phyloP scores from a whole-genome alignment of 1,140 invertebrate genomes.

The Calliopsis andreniformis region DNA sequence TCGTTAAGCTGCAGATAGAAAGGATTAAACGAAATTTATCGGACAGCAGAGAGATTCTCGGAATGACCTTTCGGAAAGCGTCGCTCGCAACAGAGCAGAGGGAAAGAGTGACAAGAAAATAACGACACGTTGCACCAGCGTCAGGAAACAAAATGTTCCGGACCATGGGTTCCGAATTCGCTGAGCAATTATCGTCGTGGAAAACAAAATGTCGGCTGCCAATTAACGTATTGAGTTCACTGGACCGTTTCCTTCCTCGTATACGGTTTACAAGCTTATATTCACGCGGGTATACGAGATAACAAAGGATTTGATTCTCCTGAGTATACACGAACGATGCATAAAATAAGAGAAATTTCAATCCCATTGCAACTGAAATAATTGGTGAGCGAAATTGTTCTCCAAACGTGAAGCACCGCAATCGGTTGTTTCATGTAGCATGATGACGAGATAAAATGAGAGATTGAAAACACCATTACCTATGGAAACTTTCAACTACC shows the following conservation, averaged over 20 bases:
- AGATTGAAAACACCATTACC: too few species aligned
- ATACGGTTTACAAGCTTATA: neutral
- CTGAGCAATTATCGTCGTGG: constrained; percentile 43
- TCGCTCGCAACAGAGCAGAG: neutral
- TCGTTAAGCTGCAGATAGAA: neutral
- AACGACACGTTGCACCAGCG: neutral
- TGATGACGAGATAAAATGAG: too few species aligned
- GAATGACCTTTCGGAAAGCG: neutral
- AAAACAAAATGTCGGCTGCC: constrained; percentile 32
- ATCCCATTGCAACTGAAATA: neutral
- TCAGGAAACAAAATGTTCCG: constrained; percentile 30
- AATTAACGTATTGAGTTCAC: constrained; percentile 34
- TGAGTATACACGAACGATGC: neutral
- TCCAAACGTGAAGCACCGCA: too few species aligned
- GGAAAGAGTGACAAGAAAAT: constrained; percentile 8
- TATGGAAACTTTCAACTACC: too few species aligned
- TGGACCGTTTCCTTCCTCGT: constrained; percentile 18
- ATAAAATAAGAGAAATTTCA: neutral
- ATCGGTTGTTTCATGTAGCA: too few species aligned
- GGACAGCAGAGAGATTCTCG: neutral
- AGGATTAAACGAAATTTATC: constrained; percentile 5
- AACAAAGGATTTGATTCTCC: neutral
- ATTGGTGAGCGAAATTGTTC: too few species aligned
- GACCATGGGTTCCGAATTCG: constrained; percentile 31
- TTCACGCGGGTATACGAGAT: neutral